Evolutionary conservation across 2,888 invertebrate genomes (phyloP), one percentile per base, ranked within the genome.

Genomic region (Limnephilus rhombicus): DNA sequence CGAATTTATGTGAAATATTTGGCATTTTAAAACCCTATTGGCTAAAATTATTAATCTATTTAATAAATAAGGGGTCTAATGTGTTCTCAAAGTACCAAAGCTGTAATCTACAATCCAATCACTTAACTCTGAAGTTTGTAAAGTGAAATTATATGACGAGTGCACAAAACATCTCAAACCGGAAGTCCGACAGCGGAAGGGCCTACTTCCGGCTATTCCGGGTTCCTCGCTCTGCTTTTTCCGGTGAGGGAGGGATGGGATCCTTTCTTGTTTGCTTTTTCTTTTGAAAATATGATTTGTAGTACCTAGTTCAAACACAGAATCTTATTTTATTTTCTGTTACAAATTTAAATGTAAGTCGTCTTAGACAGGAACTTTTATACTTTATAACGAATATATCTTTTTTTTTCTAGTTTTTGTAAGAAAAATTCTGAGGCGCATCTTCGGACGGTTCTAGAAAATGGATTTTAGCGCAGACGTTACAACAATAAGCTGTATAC

Each of bases 101-200:
- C 9, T 68, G 4, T 68, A 24, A 24, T 68, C 68, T 24, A n/a
- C 68, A 24, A 24, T 68, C 24, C 9, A 68, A 5, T 68, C 24
- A 68, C 24, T 68, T 68, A 49, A 3, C 15, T 15, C 3, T 24
- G 24, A 68, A 24, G 9, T 68, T 68, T 68, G 24, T 68, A 24
- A 68, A 24, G 68, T 68, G 9, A 68, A 68, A 68, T 68, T 68
- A n/a, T 9, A 68, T 68, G 68, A 68, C 41, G 83, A 31, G 83
- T 83, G 37, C 34, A 83, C 37, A 29, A 45, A 49, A 86, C 86
- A 86, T 86, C 49, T 86, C 49, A 86, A 86, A 49, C 45, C 49
- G 86, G 86, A 86, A 86, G 86, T 45, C 86, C 1, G 45, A 29
- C 13, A 9, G 41, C 86, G 86, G 86, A 86, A 86, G 86, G 41